phyloP scores from a whole-genome alignment of 2,888 invertebrate genomes.

The Coenonympha arcania region DNA sequence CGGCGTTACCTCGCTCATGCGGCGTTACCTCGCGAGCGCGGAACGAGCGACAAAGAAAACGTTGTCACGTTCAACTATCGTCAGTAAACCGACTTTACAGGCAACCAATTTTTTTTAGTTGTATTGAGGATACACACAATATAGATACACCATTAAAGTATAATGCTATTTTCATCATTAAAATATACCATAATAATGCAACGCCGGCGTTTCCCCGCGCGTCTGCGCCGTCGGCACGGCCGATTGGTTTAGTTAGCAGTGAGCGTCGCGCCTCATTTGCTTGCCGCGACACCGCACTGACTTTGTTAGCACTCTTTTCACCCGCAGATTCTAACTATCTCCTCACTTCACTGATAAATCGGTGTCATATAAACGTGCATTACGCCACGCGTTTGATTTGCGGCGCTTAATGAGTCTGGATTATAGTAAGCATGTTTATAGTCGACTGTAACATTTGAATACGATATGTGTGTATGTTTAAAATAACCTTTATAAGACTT shows the following conservation, averaged over 20 bases:
- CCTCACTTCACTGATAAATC: slow-evolving; percentile 61
- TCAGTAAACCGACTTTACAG: too few relatives aligned
- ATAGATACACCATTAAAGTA: too few relatives aligned
- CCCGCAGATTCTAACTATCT: slow-evolving; percentile 50
- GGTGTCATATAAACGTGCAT: slow-evolving; percentile 45
- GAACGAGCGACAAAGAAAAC: too few relatives aligned
- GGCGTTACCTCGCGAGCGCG: too few relatives aligned
- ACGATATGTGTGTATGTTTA: neutral
- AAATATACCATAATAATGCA: neutral
- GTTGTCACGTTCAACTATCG: too few relatives aligned
- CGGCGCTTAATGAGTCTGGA: slow-evolving; percentile 21
- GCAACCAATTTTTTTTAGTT: too few relatives aligned
- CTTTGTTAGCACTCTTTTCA: slow-evolving; percentile 70
- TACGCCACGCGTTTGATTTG: slow-evolving; percentile 29
- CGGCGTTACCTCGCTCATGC: too few relatives aligned
- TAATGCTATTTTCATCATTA: too few relatives aligned
- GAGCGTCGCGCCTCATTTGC: slow-evolving; percentile 73
- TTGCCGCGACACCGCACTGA: slow-evolving; percentile 49
- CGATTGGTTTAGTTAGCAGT: slow-evolving; percentile 75
- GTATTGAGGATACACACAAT: too few relatives aligned
- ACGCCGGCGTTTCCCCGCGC: slow-evolving; percentile 34
- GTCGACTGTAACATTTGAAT: slow-evolving; percentile 7
- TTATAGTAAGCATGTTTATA: slow-evolving; percentile 12
- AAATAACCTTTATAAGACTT: too few relatives aligned
- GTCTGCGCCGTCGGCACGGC: slow-evolving; percentile 41